Evolutionary conservation across 92 coral and sea anemone genomes (phyloP).

Genomic region (Ricordea florida): DNA sequence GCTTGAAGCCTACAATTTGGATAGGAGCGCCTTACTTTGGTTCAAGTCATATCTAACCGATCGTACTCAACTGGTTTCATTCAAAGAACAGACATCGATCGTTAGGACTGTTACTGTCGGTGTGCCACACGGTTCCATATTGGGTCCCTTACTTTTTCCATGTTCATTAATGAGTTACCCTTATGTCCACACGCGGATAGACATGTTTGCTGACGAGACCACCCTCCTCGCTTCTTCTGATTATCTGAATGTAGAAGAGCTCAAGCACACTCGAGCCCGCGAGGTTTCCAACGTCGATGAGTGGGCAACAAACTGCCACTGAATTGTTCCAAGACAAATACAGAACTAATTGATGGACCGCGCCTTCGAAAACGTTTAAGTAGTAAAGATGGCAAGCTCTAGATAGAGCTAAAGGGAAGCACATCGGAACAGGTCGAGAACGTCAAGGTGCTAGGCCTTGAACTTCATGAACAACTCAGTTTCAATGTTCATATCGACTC

Average conservation of each 20-base stretch:
- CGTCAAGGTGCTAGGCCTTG: slow-evolving; percentile 11
- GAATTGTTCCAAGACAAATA: slow-evolving; percentile 4
- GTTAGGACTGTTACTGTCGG: not conserved
- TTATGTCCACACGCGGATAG: not conserved
- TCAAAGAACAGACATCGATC: not conserved
- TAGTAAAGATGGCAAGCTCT: not conserved
- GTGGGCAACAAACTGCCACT: not conserved
- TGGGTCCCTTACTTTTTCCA: not conserved
- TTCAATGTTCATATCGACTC: too few relatives aligned
- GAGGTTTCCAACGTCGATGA: slow-evolving; percentile 1
- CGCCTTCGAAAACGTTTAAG: not conserved
- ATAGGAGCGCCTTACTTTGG: not conserved
- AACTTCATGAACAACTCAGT: too few relatives aligned
- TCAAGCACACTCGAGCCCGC: too few relatives aligned
- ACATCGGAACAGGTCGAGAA: slow-evolving; percentile 6
- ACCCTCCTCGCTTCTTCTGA: slow-evolving; percentile 6
- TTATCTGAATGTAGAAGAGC: not conserved
- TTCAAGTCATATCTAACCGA: not conserved
- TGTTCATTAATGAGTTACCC: slow-evolving; percentile 9
- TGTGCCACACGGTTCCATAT: not conserved
- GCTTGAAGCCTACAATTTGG: not conserved
- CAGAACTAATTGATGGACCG: not conserved
- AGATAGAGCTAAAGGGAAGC: slow-evolving; percentile 6
- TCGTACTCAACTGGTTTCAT: too few relatives aligned
- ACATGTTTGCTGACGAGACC: slow-evolving; percentile 1